These are phyloP conservation scores for Rhodeus uyekii DNA, from an alignment of 2,797 vertebrate species.

Conservation along the genomic window DNA sequence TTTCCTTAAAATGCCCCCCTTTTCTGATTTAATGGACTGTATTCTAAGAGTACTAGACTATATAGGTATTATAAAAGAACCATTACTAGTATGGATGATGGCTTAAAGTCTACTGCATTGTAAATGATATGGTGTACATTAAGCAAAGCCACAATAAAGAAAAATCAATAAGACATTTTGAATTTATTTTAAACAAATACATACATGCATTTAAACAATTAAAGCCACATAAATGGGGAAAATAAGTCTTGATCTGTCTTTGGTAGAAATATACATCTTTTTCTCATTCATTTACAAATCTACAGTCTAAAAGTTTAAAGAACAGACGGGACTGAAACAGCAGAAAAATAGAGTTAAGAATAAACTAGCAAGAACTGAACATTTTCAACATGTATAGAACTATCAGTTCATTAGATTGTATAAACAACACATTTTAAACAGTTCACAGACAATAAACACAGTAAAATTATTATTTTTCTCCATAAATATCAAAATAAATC, in stretches of 20 bases:
- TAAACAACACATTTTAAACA: constrained; percentile 65
- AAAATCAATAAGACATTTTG: constrained; percentile 12
- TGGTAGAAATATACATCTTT: constrained; percentile 80
- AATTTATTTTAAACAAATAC: constrained; percentile 72
- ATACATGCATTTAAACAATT: constrained; percentile 65
- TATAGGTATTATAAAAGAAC: background rate
- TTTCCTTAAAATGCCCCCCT: background rate
- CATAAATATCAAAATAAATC: constrained; percentile 95
- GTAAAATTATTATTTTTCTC: constrained; percentile 64
- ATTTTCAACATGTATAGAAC: constrained; percentile 62
- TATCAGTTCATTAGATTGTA: constrained; percentile 60
- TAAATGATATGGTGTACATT: too few species aligned
- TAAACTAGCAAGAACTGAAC: constrained; percentile 35
- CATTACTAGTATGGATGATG: background rate
- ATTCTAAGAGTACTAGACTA: background rate
- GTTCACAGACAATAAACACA: constrained; percentile 83
- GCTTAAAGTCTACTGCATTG: background rate
- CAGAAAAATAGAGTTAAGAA: constrained; percentile 19
- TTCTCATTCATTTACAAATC: constrained; percentile 74
- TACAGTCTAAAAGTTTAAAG: constrained; percentile 54
- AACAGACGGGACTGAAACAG: constrained; percentile 63
- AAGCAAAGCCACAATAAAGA: background rate
- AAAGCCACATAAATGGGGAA: constrained; percentile 72
- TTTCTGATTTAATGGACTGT: background rate
- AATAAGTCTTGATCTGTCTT: constrained; percentile 81